phyloP scores from a whole-genome alignment of 2,888 invertebrate genomes.

The Trisateles emortualis region DNA sequence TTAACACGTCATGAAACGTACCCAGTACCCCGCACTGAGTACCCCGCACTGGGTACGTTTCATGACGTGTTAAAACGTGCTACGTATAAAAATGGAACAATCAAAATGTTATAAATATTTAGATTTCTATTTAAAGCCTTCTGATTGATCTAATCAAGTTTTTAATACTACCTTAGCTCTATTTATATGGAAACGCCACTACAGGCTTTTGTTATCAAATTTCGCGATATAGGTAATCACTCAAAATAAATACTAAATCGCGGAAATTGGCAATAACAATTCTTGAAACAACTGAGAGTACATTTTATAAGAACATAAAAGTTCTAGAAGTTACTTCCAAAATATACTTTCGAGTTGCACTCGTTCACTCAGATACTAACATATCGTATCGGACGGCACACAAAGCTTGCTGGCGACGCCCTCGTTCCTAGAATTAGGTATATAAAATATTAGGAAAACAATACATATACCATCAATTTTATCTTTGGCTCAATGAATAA shows the following conservation, averaged over 20 bases:
- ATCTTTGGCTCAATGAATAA: slow-evolving; percentile 18
- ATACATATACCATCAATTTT: slow-evolving; percentile 26
- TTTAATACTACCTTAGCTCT: too few relatives aligned
- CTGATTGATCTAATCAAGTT: too few relatives aligned
- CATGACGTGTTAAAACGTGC: too few relatives aligned
- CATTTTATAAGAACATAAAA: background rate
- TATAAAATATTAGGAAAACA: slow-evolving; percentile 19
- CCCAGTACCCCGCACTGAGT: too few relatives aligned
- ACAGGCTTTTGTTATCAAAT: too few relatives aligned
- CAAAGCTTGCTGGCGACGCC: background rate
- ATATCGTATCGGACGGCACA: background rate
- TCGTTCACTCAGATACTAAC: background rate
- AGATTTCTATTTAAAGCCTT: too few relatives aligned
- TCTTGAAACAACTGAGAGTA: background rate
- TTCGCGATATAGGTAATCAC: background rate
- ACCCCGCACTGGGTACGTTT: too few relatives aligned
- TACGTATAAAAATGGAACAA: too few relatives aligned
- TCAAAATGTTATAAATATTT: too few relatives aligned
- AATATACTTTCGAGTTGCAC: background rate
- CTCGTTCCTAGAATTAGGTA: slow-evolving; percentile 25
- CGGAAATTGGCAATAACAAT: background rate
- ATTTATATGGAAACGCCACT: too few relatives aligned
- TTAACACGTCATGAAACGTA: too few relatives aligned
- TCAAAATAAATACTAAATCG: too few relatives aligned
- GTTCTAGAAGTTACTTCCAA: background rate